Evolutionary conservation across 1,140 invertebrate species (phyloP), one percentile per base, ranked within the genome.

Genomic region (Drosophila erecta): DNA sequence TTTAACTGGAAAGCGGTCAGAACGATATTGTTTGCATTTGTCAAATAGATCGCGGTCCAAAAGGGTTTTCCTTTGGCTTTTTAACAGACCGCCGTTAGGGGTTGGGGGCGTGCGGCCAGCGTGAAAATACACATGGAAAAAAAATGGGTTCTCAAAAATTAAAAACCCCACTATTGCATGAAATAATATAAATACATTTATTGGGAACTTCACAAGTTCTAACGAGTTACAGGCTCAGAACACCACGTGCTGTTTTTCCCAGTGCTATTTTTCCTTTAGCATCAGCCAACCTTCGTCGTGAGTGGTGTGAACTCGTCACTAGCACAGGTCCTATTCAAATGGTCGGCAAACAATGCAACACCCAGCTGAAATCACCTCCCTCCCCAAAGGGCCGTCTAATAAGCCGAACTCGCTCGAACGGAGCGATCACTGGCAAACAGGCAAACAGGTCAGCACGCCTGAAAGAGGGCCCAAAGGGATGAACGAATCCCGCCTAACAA

Each of bases 11-110:
- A 85, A 80, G 67, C 51, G 55, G 22, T 67, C 41, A 54, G 54
- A 49, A 35, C 43, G 60, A 8, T 84, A 84, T 77, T 87, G 84
- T 87, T 87, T 87, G 84, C 84, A 84, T 87, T 87, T 87, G 84
- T 87, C 79, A 87, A 87, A 87, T 73, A 87, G 75, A 78, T 78
- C 69, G 72, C 75, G 66, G 55, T 61, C 54, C 40, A 56, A 66
- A 67, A 89, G 57, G 83, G 61, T 62, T 79, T 81, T 27, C 62
- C 33, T 15, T 54, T 11, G 53, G 61, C 40, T 44, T 79, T 79
- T 70, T 80, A 75, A 75, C 71, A 75, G 71, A 66, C 74, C 72
- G 74, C 73, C 43, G 33, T 4, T 27, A 12, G 27, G 3, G 30
- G 61, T 40, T 37, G 49, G 17, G 49, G 51, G 49, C 49, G 50